Conservation (phyloP, 2,113 vertebrate species). For the Salminus brasiliensis region DNA sequence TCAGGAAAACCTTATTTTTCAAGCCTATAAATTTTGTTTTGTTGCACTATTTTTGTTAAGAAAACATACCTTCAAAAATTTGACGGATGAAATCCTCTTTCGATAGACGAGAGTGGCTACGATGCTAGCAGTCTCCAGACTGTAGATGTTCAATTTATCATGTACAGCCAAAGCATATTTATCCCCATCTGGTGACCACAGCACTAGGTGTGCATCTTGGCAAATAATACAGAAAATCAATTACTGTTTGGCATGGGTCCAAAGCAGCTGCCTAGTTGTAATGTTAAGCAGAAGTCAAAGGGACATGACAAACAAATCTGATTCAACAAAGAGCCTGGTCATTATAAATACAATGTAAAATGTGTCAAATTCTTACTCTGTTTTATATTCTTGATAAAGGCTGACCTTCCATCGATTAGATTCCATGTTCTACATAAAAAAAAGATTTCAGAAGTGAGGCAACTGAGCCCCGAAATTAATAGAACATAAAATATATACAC, state of each 20-base stretch:
- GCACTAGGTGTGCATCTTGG: constrained; percentile 90
- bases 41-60: background rate
- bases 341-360: background rate
- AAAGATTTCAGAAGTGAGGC: no score
- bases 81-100: constrained; percentile 87
- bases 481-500: no score
- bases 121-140: constrained; percentile 85
- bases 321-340: background rate
- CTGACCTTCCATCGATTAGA: constrained; percentile 90
- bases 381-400: constrained; percentile 97
- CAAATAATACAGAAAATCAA: background rate
- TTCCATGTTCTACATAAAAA: constrained; percentile 89
- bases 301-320: background rate
- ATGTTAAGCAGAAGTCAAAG: background rate
- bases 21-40: no score
- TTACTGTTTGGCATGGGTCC: no score
- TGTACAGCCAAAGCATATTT: constrained; percentile 81
- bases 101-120: constrained; percentile 79
- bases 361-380: constrained; percentile 82
- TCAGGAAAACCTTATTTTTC: background rate
- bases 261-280: no score
- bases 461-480: no score
- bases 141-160: constrained; percentile 84
- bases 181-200: constrained; percentile 90
- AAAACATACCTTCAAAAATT: constrained; percentile 86